These are phyloP conservation scores for Carpatolechia fugitivella DNA, from an alignment of 2,888 invertebrate species.

Conservation along the genomic window DNA sequence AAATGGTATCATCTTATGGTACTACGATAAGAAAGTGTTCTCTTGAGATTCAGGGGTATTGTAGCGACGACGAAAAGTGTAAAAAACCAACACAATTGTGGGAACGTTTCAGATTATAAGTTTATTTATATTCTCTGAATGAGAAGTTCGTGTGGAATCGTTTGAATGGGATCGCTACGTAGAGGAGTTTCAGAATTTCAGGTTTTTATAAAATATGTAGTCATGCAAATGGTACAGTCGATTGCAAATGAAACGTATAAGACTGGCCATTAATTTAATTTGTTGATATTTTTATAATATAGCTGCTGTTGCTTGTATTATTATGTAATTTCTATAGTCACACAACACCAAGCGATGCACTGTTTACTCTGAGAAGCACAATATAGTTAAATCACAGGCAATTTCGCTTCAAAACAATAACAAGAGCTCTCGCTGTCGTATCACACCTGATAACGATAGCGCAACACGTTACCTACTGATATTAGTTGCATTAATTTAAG, in stretches of 20 bases:
- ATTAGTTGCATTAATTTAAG: neutral
- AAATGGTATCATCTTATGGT: neutral
- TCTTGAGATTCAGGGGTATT: constrained; percentile 9
- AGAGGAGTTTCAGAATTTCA: too few relatives aligned
- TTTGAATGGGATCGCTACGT: neutral
- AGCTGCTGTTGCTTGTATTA: too few relatives aligned
- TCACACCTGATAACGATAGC: constrained; percentile 3
- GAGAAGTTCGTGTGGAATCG: neutral
- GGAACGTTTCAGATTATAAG: constrained; percentile 34
- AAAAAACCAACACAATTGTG: constrained; percentile 38
- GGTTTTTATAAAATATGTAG: too few relatives aligned
- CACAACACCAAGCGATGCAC: too few relatives aligned
- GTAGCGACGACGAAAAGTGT: constrained; percentile 22
- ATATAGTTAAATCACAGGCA: constrained; percentile 6
- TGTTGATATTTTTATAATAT: too few relatives aligned
- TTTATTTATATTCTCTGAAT: constrained; percentile 28
- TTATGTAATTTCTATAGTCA: too few relatives aligned
- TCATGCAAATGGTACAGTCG: too few relatives aligned
- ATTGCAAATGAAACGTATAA: too few relatives aligned
- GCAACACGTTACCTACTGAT: neutral
- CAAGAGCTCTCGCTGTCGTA: constrained; percentile 10
- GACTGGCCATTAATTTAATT: too few relatives aligned
- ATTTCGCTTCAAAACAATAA: constrained; percentile 22
- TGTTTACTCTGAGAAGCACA: too few relatives aligned
- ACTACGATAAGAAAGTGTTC: constrained; percentile 14